phyloP scores from a whole-genome alignment of 2,797 vertebrate species.

The Epinephelus malabaricus region DNA sequence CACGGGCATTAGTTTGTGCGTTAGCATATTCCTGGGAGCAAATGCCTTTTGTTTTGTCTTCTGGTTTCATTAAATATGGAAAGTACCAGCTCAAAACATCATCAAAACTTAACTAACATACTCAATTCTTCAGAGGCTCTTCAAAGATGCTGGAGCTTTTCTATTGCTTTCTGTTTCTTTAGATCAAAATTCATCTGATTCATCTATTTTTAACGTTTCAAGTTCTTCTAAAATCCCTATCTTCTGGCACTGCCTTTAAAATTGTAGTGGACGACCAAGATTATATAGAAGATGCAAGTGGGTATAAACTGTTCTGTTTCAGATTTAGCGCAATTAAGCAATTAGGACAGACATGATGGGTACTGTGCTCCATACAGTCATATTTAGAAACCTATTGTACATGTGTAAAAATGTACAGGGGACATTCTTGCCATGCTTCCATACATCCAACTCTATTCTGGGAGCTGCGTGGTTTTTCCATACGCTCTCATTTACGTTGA shows the following conservation, averaged over 20 bases:
- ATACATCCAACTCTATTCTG: constrained; percentile 52
- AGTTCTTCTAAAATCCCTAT: neutral
- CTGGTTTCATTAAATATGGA: neutral
- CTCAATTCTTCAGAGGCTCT: neutral
- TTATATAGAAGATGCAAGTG: neutral
- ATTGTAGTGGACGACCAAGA: neutral
- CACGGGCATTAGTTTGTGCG: neutral
- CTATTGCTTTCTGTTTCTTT: neutral
- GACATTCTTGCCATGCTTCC: constrained; percentile 54
- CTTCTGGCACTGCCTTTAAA: neutral
- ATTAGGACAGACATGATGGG: neutral
- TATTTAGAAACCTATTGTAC: constrained; percentile 4
- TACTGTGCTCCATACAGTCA: neutral
- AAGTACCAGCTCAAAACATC: neutral
- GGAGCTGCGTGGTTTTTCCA: constrained; percentile 62
- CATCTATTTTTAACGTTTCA: neutral
- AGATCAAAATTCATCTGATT: neutral
- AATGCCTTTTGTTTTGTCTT: constrained; percentile 3
- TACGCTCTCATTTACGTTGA: constrained; percentile 54
- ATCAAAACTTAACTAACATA: neutral
- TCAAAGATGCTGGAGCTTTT: neutral
- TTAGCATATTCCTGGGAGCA: neutral
- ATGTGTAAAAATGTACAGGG: constrained; percentile 5
- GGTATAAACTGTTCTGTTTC: neutral
- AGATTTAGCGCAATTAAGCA: neutral